Conservation (phyloP, 2,113 vertebrate genomes). For the Sprattus sprattus region DNA sequence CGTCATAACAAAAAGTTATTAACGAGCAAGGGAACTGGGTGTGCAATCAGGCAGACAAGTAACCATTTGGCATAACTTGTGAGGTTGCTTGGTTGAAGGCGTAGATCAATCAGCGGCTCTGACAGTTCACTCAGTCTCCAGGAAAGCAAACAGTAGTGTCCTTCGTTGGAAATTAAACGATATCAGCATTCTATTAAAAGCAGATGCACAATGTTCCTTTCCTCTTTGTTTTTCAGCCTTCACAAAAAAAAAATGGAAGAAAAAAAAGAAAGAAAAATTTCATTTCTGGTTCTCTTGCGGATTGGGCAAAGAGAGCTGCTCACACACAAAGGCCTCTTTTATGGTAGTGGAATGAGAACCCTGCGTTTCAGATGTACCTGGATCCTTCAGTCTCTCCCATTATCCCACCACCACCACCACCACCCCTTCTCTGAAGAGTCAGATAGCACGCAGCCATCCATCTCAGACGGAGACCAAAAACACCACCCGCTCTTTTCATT, state of each 20-base stretch:
- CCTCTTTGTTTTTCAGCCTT: background rate
- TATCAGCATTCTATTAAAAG: conserved; percentile 4
- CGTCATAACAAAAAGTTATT: background rate
- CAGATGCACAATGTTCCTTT: background rate
- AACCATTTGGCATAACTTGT: background rate
- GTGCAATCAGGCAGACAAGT: background rate
- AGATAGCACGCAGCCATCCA: background rate
- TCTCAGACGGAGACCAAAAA: background rate
- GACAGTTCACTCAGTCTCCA: background rate
- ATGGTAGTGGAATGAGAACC: conserved; percentile 27
- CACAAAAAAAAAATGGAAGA: background rate
- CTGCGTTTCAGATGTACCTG: conserved; percentile 19
- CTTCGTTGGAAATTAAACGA: background rate
- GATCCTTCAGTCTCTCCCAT: background rate
- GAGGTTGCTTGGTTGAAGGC: background rate
- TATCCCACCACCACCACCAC: background rate
- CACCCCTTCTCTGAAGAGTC: background rate
- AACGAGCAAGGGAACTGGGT: background rate
- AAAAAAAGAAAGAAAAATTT: background rate
- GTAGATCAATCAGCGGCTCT: background rate
- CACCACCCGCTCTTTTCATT: background rate
- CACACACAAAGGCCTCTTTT: conserved; percentile 46
- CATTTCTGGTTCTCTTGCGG: background rate
- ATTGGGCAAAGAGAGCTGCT: conserved; percentile 3
- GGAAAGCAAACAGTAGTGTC: background rate